Base-by-base conservation (phyloP, 2,797 vertebrate species). In the Platalea minor region DNA sequence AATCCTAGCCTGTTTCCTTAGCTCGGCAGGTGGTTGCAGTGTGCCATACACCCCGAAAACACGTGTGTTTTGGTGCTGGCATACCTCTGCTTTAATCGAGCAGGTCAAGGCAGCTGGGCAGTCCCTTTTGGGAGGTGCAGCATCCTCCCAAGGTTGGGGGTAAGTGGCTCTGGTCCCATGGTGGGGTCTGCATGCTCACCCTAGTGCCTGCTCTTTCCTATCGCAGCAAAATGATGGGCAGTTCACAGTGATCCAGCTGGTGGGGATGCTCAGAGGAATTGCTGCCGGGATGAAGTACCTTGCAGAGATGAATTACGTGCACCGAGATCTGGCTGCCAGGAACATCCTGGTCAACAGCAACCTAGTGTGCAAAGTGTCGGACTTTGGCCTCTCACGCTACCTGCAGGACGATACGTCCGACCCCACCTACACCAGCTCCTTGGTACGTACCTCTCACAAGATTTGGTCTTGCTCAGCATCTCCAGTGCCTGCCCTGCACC, bases 341-440 rank as follows among this genome's bases (percentile, higher is more conserved):
- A 99, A 99, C 97, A 99, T 99, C 91, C 98, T 99, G 76, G 99
- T 99, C 97, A 99, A 99, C 98, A 99, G 99, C 98, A 99, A 99
- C 98, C 95, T 99, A 97, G 99, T 99, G 85, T 99, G 99, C 96
- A 99, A 99, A 96, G 99, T 99, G 78, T 99, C 99, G 0, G 99
- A 99, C 97, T 99, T 99, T 1, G 99, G 99, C 72, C 98, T 99
- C 88, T 99, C 99, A 2, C 99, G 99, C 95, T 99, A 99, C 97
- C 98, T 99, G 73, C 99, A 99, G 97, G 99, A 99, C 1, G 99
- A 99, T 91, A 99, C 99, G 1, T 99, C 99, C 2, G 99, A 99
- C 96, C 99, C 99, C 94, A 99, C 99, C 97, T 99, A 99, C 91
- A 99, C 99, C 97, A 99, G 99, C 98, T 99, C 99, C 86, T 98